phyloP scores from a whole-genome alignment of 1,140 invertebrate genomes.

The Leptinotarsa undecemlineata region DNA sequence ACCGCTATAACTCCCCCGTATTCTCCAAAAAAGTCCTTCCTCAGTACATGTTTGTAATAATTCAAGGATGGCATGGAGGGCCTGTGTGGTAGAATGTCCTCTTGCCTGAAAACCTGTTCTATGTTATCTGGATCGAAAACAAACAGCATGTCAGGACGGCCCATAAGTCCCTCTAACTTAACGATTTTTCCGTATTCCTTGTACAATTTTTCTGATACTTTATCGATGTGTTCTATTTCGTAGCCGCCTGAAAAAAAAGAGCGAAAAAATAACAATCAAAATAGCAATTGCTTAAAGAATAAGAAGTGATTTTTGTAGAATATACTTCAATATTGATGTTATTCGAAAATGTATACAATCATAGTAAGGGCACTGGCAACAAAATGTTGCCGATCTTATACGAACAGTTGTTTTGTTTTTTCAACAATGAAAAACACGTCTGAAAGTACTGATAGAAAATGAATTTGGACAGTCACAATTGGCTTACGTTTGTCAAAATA shows the following conservation, averaged over 20 bases:
- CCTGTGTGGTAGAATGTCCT: slow-evolving; percentile 78
- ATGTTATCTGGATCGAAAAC: slow-evolving; percentile 83
- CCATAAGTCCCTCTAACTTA: slow-evolving; percentile 71
- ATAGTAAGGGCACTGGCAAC: too few species aligned
- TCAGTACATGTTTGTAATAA: slow-evolving; percentile 77
- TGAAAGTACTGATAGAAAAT: too few species aligned
- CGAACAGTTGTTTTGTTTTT: too few species aligned
- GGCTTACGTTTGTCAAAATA: too few species aligned
- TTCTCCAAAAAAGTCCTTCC: slow-evolving; percentile 80
- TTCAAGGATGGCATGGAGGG: slow-evolving; percentile 85
- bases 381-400: too few species aligned
- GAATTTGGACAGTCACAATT: too few species aligned
- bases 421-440: too few species aligned
- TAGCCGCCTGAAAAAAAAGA: slow-evolving; percentile 45
- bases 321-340: too few species aligned
- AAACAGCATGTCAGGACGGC: slow-evolving; percentile 78
- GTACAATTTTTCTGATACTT: slow-evolving; percentile 71
- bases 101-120: slow-evolving; percentile 76
- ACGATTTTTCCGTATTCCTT: slow-evolving; percentile 78
- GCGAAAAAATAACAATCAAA: neutral
- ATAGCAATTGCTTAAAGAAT: neutral
- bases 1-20: slow-evolving; percentile 82
- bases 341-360: too few species aligned
- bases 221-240: slow-evolving; percentile 59
- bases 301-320: too few species aligned